These are phyloP conservation scores for Campylomormyrus numenius DNA, from an alignment of 2,113 vertebrate species.

Conservation along the genomic window DNA sequence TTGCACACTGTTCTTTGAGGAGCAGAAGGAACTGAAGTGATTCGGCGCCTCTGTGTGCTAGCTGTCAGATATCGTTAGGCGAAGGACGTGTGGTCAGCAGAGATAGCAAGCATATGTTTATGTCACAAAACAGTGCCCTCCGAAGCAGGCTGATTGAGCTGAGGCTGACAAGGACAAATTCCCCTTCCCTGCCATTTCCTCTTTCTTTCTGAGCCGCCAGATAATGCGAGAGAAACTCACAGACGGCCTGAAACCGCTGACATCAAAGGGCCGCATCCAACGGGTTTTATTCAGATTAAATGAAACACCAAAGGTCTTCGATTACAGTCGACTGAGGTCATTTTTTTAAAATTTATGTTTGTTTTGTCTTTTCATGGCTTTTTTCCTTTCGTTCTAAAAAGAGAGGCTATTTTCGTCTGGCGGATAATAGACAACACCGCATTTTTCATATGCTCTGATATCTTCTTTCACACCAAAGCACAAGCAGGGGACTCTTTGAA, in stretches of 20 bases:
- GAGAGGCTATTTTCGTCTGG: slow-evolving; percentile 19
- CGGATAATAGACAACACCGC: slow-evolving; percentile 22
- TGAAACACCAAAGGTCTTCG: slow-evolving; percentile 30
- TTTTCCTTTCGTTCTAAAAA: slow-evolving; percentile 12
- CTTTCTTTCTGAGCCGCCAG: slow-evolving; percentile 32
- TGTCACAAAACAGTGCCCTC: slow-evolving; percentile 37
- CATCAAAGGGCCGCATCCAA: slow-evolving; percentile 39
- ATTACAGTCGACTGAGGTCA: slow-evolving; percentile 34
- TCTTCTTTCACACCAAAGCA: slow-evolving; percentile 19
- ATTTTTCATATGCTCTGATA: slow-evolving; percentile 12
- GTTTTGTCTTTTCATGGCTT: slow-evolving; percentile 15
- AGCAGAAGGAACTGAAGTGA: slow-evolving; percentile 47
- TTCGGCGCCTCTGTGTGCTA: slow-evolving; percentile 60
- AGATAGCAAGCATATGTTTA: slow-evolving; percentile 42
- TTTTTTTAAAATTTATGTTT: slow-evolving; percentile 21
- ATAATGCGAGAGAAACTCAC: slow-evolving; percentile 29
- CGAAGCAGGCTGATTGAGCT: slow-evolving; percentile 40
- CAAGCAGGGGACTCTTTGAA: neutral
- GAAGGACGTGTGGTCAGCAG: slow-evolving; percentile 46
- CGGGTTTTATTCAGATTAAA: slow-evolving; percentile 34
- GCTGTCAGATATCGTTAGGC: slow-evolving; percentile 56
- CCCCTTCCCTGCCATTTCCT: slow-evolving; percentile 39
- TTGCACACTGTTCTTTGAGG: slow-evolving; percentile 49
- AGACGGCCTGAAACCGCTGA: slow-evolving; percentile 29
- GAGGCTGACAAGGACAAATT: slow-evolving; percentile 42